These are phyloP conservation scores for Carettochelys insculpta DNA, from an alignment of 2,113 vertebrate genomes.

Conservation along the genomic window DNA sequence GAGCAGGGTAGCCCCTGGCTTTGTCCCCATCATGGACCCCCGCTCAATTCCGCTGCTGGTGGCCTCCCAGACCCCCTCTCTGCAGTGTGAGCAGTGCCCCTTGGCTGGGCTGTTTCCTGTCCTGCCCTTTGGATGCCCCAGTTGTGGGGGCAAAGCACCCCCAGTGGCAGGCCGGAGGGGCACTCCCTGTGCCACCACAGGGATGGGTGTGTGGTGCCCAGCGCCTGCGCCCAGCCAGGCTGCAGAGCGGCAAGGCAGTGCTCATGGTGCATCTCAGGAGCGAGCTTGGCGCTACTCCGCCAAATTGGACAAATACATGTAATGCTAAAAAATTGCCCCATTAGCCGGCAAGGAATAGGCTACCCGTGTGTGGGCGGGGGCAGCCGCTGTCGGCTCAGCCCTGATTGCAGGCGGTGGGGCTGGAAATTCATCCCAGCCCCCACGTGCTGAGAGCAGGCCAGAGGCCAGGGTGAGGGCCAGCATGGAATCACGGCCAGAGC, in stretches of 20 bases:
- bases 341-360: constrained; percentile 55
- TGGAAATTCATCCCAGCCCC: neutral
- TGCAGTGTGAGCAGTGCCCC: neutral
- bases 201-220: neutral
- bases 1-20: neutral
- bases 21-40: neutral
- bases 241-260: neutral
- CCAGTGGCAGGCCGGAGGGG: neutral
- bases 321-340: constrained; percentile 77
- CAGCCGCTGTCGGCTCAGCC: neutral
- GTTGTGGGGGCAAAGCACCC: neutral
- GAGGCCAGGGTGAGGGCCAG: neutral
- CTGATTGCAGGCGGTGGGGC: neutral
- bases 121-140: neutral
- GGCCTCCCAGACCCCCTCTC: neutral
- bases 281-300: constrained; percentile 10
- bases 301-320: constrained; percentile 73
- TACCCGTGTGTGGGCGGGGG: neutral
- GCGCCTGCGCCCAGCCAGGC: neutral
- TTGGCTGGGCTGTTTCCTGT: neutral
- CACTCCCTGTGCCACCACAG: neutral
- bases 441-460: neutral
- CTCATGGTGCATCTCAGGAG: neutral
- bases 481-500: too few relatives aligned
- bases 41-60: neutral